Percentiles rank a stretch among this genome's conserved stretches.
phyloP scores from a whole-genome alignment of 1,140 invertebrate genomes.

The Zaprionus taronus region DNA sequence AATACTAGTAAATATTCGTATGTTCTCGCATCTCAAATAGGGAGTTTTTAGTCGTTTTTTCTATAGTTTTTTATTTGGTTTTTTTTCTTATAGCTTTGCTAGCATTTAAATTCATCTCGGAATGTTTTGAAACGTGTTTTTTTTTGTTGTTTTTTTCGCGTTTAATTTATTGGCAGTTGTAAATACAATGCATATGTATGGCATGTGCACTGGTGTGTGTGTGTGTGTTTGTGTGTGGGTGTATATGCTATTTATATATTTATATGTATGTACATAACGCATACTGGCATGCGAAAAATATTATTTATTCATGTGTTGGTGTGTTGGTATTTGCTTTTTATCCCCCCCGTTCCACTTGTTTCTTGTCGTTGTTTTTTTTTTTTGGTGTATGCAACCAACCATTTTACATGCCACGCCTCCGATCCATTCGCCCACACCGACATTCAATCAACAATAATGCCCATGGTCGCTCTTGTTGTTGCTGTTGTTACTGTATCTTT shows the following conservation, averaged over 20 bases:
- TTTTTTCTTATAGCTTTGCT: conserved; percentile 37
- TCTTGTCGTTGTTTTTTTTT: conserved; percentile 12
- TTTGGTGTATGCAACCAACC: conserved; percentile 20
- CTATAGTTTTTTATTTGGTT: conserved; percentile 7
- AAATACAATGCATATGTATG: conserved; percentile 54
- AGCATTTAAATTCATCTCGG: conserved; percentile 51
- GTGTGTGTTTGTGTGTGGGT: conserved; percentile 37
- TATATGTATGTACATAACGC: conserved; percentile 65
- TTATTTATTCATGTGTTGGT: conserved; percentile 65
- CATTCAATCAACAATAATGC: conserved; percentile 56
- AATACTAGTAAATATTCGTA: conserved; percentile 65
- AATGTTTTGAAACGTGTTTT: conserved; percentile 53
- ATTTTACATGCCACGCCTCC: conserved; percentile 25
- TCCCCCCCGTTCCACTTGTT: background rate
- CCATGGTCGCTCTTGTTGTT: conserved; percentile 15
- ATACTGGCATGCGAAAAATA: conserved; percentile 55
- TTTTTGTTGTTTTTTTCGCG: conserved; percentile 22
- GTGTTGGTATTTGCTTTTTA: conserved; percentile 22
- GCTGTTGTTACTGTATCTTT: conserved; percentile 53
- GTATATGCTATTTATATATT: conserved; percentile 42
- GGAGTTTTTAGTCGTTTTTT: conserved; percentile 19
- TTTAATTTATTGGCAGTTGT: conserved; percentile 61
- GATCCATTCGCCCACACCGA: conserved; percentile 14
- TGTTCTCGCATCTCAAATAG: conserved; percentile 58
- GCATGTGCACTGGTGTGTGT: conserved; percentile 39